Evolutionary conservation across 2,113 vertebrate species (phyloP).

Genomic region (Gallinago media): DNA sequence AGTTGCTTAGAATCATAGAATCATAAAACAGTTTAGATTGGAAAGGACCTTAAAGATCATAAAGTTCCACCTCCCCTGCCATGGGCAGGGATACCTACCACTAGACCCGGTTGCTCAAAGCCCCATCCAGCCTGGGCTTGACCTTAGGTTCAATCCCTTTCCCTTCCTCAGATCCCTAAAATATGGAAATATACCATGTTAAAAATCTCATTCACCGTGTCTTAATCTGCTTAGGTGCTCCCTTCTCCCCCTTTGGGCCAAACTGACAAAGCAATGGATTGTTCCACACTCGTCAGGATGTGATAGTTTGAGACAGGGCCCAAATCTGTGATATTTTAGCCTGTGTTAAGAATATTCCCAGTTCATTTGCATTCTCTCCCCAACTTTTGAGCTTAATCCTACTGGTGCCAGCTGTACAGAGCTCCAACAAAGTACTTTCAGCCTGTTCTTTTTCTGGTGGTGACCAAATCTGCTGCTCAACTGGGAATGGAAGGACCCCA

Average conservation of each 20-base stretch:
- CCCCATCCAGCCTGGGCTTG: neutral
- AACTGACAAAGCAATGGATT: neutral
- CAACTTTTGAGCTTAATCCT: neutral
- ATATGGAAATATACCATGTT: neutral
- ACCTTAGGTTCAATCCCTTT: neutral
- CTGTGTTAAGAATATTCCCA: neutral
- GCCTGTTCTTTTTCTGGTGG: neutral
- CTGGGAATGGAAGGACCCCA: accelerated
- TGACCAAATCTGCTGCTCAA: neutral
- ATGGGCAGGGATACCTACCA: neutral
- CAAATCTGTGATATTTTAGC: neutral
- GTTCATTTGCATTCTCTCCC: neutral
- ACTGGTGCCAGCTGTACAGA: neutral
- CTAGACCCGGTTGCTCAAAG: neutral
- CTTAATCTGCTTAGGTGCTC: neutral
- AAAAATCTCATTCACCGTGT: neutral
- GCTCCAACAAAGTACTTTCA: neutral
- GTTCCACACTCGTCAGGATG: accelerated
- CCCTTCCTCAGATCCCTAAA: neutral
- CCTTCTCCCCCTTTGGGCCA: neutral
- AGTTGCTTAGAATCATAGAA: neutral
- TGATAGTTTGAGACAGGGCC: neutral
- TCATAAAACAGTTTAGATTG: neutral
- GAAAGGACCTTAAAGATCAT: neutral
- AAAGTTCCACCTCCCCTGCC: neutral